phyloP scores from a whole-genome alignment of 1,140 invertebrate species.

The Propsilocerus akamusi region DNA sequence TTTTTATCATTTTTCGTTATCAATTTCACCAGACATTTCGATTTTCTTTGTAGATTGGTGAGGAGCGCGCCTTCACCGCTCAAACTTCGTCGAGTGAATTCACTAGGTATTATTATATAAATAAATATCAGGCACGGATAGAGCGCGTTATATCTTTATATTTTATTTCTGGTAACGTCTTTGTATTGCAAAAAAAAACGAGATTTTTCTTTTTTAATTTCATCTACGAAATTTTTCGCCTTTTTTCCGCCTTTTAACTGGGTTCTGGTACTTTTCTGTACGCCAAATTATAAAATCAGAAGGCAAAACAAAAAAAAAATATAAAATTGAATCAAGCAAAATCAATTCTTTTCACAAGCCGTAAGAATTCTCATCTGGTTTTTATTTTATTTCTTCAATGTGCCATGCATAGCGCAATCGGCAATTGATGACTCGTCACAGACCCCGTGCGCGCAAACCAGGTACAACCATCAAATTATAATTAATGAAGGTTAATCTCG shows the following conservation, averaged over 20 bases:
- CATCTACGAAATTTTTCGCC: not conserved
- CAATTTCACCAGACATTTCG: not conserved
- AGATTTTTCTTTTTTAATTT: not conserved
- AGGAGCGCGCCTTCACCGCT: not conserved
- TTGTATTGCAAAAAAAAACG: slow-evolving; percentile 1
- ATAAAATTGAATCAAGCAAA: too few relatives aligned
- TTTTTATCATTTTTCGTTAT: not conserved
- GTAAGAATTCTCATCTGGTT: not conserved
- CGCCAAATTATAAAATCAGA: not conserved
- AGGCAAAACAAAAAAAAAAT: not conserved
- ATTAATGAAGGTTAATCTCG: too few relatives aligned
- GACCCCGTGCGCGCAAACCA: too few relatives aligned
- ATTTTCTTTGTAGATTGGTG: too few relatives aligned
- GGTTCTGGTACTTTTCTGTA: not conserved
- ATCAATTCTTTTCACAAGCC: not conserved
- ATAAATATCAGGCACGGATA: slow-evolving; percentile 2
- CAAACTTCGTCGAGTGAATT: not conserved
- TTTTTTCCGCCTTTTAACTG: not conserved
- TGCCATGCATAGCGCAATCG: too few relatives aligned
- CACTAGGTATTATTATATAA: slow-evolving; percentile 4
- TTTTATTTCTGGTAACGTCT: not conserved
- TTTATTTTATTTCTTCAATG: too few relatives aligned
- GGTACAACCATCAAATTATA: too few relatives aligned
- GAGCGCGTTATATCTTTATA: slow-evolving; percentile 1
- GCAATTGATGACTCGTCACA: too few relatives aligned